Evolutionary conservation across 2,888 invertebrate genomes (phyloP).

Genomic region (Drosophila mettleri): DNA sequence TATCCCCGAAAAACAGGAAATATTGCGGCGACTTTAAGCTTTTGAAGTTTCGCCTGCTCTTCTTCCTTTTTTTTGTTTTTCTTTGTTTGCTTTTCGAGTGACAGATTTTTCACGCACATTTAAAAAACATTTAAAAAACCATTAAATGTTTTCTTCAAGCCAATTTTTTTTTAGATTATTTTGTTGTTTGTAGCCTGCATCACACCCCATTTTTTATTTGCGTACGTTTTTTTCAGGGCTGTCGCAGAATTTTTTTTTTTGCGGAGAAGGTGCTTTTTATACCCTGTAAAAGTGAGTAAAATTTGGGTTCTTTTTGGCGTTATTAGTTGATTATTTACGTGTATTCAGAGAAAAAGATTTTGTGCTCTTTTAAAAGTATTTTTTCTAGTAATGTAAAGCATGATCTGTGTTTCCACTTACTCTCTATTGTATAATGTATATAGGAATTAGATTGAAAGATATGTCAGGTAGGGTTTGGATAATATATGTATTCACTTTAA

Average conservation of each 20-base stretch:
- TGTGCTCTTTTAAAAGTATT: too few species aligned
- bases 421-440: too few species aligned
- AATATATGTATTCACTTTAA: too few species aligned
- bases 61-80: neutral
- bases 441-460: too few species aligned
- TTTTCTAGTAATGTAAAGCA: too few species aligned
- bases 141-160: constrained; percentile 73
- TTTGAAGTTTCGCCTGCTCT: constrained; percentile 32
- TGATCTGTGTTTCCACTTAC: too few species aligned
- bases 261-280: neutral
- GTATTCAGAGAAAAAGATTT: too few species aligned
- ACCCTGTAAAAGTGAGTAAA: neutral
- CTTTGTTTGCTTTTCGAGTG: constrained; percentile 23
- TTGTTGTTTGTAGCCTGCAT: constrained; percentile 33
- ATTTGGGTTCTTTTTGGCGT: neutral
- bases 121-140: constrained; percentile 84
- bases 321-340: too few species aligned
- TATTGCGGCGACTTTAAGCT: constrained; percentile 58
- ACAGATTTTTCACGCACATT: constrained; percentile 76
- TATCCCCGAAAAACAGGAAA: constrained; percentile 27
- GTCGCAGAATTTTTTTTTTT: neutral
- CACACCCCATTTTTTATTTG: constrained; percentile 65
- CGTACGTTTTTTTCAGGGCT: constrained; percentile 13
- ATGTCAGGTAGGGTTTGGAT: too few species aligned
- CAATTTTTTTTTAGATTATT: constrained; percentile 22